Conservation (phyloP, 2,113 vertebrate species). For the Alaudala cheleensis region DNA sequence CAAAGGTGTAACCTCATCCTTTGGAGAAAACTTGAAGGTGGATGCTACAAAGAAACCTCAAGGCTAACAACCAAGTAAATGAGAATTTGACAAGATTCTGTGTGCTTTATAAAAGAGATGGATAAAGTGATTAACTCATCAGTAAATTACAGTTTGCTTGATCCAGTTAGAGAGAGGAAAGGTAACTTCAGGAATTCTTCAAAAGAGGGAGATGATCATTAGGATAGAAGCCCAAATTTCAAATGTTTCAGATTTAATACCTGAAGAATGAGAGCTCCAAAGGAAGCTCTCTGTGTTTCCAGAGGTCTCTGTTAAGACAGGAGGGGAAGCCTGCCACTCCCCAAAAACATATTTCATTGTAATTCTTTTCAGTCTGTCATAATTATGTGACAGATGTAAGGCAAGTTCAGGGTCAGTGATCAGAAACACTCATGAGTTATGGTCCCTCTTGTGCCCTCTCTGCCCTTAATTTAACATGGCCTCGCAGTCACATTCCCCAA, state of each 20-base stretch:
- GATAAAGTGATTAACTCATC: not conserved
- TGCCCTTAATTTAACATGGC: constrained; percentile 62
- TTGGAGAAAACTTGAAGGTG: not conserved
- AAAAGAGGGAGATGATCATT: not conserved
- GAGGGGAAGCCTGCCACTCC: not conserved
- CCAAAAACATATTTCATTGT: not conserved
- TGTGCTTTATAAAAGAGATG: not conserved
- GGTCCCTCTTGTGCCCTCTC: constrained; percentile 20
- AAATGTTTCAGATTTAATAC: not conserved
- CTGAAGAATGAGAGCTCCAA: not conserved
- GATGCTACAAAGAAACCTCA: not conserved
- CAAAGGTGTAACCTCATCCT: not conserved
- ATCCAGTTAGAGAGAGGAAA: not conserved
- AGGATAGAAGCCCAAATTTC: not conserved
- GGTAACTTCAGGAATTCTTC: not conserved
- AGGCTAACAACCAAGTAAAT: not conserved
- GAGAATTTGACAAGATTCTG: not conserved
- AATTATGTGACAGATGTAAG: constrained; percentile 47
- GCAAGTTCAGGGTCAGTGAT: constrained; percentile 68
- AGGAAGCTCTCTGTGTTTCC: not conserved
- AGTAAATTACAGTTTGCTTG: not conserved
- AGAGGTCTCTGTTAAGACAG: not conserved
- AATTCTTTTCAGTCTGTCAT: constrained; percentile 27
- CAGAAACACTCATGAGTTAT: constrained; percentile 64
- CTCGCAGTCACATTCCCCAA: constrained; percentile 41